Conservation (phyloP, 2,888 invertebrate genomes). For the Theretra japonica region DNA sequence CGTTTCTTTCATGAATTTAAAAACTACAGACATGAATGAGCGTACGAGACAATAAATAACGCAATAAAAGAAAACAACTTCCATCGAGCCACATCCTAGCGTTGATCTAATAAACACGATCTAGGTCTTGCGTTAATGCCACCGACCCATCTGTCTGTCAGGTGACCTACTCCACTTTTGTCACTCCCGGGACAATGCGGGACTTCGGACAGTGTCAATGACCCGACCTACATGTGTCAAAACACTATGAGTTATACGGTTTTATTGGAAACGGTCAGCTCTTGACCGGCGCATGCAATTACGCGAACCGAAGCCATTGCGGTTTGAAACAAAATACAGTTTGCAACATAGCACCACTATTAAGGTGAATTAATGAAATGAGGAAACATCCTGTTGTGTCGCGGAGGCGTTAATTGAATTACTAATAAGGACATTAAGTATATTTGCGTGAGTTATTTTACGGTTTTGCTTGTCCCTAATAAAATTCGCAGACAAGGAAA, state of each 20-base stretch:
- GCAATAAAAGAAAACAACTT: constrained; percentile 3
- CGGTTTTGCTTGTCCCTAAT: too few species aligned
- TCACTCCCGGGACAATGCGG: constrained; percentile 38
- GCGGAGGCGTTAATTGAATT: constrained; percentile 2
- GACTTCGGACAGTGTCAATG: constrained; percentile 26
- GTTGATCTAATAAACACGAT: not conserved
- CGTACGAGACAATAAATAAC: not conserved
- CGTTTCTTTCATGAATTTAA: not conserved
- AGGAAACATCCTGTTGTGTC: not conserved
- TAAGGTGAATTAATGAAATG: constrained; percentile 12
- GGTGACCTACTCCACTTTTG: constrained; percentile 44
- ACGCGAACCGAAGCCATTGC: constrained; percentile 1
- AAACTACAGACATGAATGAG: not conserved
- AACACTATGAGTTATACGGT: constrained; percentile 11
- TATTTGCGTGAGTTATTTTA: too few species aligned
- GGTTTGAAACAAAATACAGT: constrained; percentile 3
- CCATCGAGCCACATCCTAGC: not conserved
- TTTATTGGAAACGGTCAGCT: constrained; percentile 26
- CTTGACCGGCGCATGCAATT: constrained; percentile 30
- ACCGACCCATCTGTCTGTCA: constrained; percentile 36
- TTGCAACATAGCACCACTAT: not conserved
- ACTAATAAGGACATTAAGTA: not conserved
- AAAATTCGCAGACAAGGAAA: too few species aligned
- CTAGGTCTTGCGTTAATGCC: constrained; percentile 32
- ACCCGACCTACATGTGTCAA: constrained; percentile 24